Percentiles rank a stretch among this genome's conserved stretches.
These are phyloP conservation scores for Paralichthys olivaceus DNA, from an alignment of 2,113 vertebrate genomes.

Conservation along the genomic window DNA sequence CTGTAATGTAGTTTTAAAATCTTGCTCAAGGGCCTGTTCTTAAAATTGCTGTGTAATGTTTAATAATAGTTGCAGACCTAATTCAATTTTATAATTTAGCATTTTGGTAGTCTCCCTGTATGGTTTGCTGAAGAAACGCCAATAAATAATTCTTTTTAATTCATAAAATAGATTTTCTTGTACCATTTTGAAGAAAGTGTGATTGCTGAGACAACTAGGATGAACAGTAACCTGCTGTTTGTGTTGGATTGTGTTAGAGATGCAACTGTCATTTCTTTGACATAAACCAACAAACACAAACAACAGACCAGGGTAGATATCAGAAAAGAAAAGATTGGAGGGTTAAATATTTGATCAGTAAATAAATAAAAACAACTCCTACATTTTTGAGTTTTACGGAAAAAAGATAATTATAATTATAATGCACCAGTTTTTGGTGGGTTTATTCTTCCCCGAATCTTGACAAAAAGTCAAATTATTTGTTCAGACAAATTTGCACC, in stretches of 20 bases:
- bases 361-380: not conserved
- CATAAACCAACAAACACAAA: too few species aligned
- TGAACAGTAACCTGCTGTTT: too few species aligned
- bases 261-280: too few species aligned
- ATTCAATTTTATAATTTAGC: not conserved
- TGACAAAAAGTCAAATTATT: not conserved
- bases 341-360: not conserved
- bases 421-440: too few species aligned
- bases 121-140: slow-evolving; percentile 8
- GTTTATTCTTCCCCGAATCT: not conserved
- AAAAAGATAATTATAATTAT: not conserved
- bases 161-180: not conserved
- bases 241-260: too few species aligned
- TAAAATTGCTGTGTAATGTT: slow-evolving; percentile 19
- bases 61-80: slow-evolving; percentile 24
- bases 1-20: slow-evolving; percentile 2
- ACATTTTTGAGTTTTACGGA: not conserved
- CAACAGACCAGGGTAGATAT: not conserved
- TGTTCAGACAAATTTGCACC: not conserved
- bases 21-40: slow-evolving; percentile 14
- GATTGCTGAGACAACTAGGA: too few species aligned
- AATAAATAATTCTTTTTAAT: slow-evolving; percentile 23
- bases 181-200: too few species aligned
- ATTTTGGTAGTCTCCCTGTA: not conserved
- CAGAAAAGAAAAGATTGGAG: not conserved